Base-by-base conservation (phyloP, 2,797 vertebrate species). In the Halcyon smyrnensis region DNA sequence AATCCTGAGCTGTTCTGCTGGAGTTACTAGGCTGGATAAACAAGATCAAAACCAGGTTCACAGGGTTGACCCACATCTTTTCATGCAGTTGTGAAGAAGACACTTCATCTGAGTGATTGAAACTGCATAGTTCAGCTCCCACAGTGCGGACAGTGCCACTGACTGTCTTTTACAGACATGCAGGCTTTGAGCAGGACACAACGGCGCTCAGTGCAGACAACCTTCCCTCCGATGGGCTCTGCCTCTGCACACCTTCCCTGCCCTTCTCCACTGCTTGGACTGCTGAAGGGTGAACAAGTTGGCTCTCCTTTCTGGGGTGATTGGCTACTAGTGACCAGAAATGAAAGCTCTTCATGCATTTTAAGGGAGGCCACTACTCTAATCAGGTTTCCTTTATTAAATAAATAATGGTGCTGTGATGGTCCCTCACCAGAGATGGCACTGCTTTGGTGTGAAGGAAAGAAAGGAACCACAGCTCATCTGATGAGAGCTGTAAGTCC, bases 71-170 rank as follows among this genome's bases (percentile, higher is more conserved):
- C 45, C 30, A 73, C 60, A 75, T 68, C 39, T 70, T 84, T 48
- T 51, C 46, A 54, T 73, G 45, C 16, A 24, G 9, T 64, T 39
- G 8, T 28, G 24, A 73, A 63, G 16, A 30, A 54, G 34, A 39
- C 8, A 12, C 34, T 41, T 59, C 70, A 71, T 17, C 39, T 36
- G 36, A 25, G 25, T 51, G 25, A 65, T 5, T 63, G 59, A 57
- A 88, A 63, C 9, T 8, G 9, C 1, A 4, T 16, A 71, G 46
- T 20, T 88, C 63, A 71, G 30, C 18, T 92, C 32, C n/a, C 9
- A 2, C 0, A 18, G 46, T 14, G 30, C 2, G 3, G 43, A 14
- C 0, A 1, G 15, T 25, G 48, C 51, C 74, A 63, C 59, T 30
- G 54, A 46, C 28, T 1, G 3, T 23, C 21, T 34, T 53, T 36